A percentile compares a stretch with the other conserved stretches of the same genome.
Evolutionary conservation across 2,888 invertebrate species (phyloP).

Genomic region (Caenorhabditis afra): DNA sequence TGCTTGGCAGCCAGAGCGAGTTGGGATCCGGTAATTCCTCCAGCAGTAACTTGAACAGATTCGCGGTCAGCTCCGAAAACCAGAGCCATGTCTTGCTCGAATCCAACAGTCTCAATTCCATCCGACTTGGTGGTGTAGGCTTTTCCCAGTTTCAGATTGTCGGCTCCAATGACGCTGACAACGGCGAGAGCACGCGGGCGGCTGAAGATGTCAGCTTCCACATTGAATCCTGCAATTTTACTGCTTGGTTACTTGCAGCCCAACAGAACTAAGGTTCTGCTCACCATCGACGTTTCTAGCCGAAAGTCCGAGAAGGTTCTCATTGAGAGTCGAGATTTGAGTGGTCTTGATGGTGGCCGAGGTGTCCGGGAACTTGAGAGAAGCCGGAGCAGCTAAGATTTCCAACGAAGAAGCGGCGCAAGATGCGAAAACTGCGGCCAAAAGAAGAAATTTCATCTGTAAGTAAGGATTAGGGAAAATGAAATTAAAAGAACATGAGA

Average conservation of each 20-base stretch:
- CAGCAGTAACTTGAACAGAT: conserved; percentile 54
- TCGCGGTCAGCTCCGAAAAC: conserved; percentile 65
- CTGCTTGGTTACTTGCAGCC: no score
- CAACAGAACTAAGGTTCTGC: no score
- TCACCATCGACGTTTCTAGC: conserved; percentile 58
- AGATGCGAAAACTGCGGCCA: conserved; percentile 48
- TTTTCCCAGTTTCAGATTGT: conserved; percentile 48
- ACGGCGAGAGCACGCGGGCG: conserved; percentile 66
- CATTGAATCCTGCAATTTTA: conserved; percentile 59
- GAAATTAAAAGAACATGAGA: conserved; percentile 1
- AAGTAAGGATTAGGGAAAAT: conserved; percentile 13
- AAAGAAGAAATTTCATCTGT: conserved; percentile 52
- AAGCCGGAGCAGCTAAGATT: conserved; percentile 58
- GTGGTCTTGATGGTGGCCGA: conserved; percentile 53
- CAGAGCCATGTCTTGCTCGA: conserved; percentile 61
- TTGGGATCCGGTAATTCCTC: conserved; percentile 64
- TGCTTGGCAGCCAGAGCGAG: conserved; percentile 58
- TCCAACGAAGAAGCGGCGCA: conserved; percentile 53
- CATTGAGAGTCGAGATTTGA: conserved; percentile 60
- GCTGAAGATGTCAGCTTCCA: conserved; percentile 61
- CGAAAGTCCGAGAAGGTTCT: conserved; percentile 64
- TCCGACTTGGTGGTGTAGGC: conserved; percentile 47
- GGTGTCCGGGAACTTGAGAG: conserved; percentile 57
- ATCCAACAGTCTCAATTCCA: conserved; percentile 51
- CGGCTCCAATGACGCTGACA: conserved; percentile 56